Evolutionary conservation across 2,888 invertebrate genomes (phyloP).

Genomic region (Phalera bucephala): DNA sequence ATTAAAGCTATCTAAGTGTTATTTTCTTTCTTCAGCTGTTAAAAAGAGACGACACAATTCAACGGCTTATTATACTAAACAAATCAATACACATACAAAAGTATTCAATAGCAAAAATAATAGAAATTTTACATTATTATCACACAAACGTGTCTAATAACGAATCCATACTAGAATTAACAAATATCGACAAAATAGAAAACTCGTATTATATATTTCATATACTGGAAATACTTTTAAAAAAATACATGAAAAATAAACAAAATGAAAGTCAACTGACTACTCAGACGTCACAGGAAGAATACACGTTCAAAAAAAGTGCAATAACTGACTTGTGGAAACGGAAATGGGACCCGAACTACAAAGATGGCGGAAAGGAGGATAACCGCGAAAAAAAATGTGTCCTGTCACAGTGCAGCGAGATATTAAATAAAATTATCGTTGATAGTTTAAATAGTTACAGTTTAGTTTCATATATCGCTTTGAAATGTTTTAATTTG

Average conservation of each 20-base stretch:
- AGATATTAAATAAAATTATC: conserved; percentile 60
- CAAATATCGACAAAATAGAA: conserved; percentile 44
- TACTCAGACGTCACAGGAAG: conserved; percentile 39
- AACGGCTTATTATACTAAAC: conserved; percentile 55
- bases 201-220: conserved; percentile 60
- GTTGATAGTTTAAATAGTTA: conserved; percentile 59
- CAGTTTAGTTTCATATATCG: conserved; percentile 59
- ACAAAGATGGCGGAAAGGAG: conserved; percentile 28
- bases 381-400: conserved; percentile 42
- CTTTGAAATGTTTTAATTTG: conserved; percentile 67
- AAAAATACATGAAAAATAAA: conserved; percentile 37
- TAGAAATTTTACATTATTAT: conserved; percentile 39
- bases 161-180: conserved; percentile 44
- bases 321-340: conserved; percentile 63
- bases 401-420: conserved; percentile 44
- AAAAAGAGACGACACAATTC: conserved; percentile 54
- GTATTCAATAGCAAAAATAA: conserved; percentile 58
- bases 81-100: conserved; percentile 58
- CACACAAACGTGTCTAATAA: conserved; percentile 31
- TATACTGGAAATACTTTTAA: conserved; percentile 52
- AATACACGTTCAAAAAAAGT: conserved; percentile 45
- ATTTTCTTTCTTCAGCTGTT: conserved; percentile 47
- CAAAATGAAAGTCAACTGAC: conserved; percentile 25
- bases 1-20: no score
- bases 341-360: conserved; percentile 60